phyloP scores from a whole-genome alignment of 2,113 vertebrate genomes.

The Naja naja region DNA sequence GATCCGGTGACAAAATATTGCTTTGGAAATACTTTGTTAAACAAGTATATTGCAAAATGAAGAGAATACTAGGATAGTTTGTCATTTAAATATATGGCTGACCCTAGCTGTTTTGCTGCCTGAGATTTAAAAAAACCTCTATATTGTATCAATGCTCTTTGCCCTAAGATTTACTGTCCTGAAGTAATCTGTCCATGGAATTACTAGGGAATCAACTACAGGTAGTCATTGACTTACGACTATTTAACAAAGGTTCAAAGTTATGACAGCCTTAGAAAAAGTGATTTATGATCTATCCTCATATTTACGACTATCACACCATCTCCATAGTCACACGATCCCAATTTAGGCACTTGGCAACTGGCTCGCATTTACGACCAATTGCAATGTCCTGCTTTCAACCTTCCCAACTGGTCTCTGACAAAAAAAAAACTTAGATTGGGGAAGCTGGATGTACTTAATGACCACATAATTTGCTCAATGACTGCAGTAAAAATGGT shows the following conservation, averaged over 20 bases:
- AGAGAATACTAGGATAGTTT: neutral
- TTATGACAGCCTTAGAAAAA: too few species aligned
- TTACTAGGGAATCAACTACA: slow-evolving; percentile 5
- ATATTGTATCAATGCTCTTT: neutral
- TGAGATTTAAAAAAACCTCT: neutral
- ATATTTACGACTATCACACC: neutral
- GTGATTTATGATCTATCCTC: neutral
- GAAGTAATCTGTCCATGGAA: neutral
- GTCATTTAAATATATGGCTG: neutral
- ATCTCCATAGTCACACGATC: neutral
- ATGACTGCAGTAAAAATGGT: neutral
- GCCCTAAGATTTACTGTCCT: neutral
- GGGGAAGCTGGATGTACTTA: too few species aligned
- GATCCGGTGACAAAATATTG: neutral
- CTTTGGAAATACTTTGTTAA: slow-evolving; percentile 11
- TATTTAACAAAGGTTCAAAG: neutral
- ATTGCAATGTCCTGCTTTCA: too few species aligned
- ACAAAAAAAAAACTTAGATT: too few species aligned
- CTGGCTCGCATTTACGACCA: neutral
- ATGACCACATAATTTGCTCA: neutral
- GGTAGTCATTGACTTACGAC: neutral
- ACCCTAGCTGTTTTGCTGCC: neutral
- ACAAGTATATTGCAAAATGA: neutral
- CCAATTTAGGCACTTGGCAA: neutral
- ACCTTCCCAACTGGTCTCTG: too few species aligned